These are phyloP conservation scores for Napeogenes inachia DNA, from an alignment of 2,888 invertebrate genomes.

Conservation along the genomic window DNA sequence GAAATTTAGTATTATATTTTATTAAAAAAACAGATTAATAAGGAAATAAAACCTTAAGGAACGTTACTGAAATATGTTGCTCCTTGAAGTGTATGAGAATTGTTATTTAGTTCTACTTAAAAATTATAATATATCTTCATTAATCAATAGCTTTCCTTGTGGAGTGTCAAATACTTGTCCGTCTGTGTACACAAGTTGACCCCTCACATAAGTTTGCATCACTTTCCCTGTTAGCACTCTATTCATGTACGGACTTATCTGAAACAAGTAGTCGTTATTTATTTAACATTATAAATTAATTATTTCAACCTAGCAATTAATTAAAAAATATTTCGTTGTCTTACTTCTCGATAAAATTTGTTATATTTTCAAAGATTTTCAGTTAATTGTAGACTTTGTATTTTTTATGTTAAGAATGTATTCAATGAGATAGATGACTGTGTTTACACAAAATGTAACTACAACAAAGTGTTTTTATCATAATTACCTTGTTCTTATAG, in stretches of 20 bases:
- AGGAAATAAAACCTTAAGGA: too few relatives aligned
- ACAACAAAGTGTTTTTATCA: neutral
- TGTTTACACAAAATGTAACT: neutral
- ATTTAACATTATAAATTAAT: neutral
- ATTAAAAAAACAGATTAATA: too few relatives aligned
- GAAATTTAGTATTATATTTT: too few relatives aligned
- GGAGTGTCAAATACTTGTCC: constrained; percentile 57
- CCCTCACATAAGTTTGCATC: constrained; percentile 80
- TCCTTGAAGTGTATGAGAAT: neutral
- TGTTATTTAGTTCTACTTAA: constrained; percentile 13
- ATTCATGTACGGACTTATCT: constrained; percentile 83
- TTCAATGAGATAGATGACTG: neutral
- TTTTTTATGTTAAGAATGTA: too few relatives aligned
- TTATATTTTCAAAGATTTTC: too few relatives aligned
- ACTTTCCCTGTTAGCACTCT: constrained; percentile 79
- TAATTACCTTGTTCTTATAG: constrained; percentile 81
- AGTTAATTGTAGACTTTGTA: too few relatives aligned
- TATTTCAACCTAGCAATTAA: neutral
- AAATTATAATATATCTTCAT: constrained; percentile 19
- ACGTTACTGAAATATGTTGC: too few relatives aligned
- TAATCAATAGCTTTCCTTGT: constrained; percentile 65
- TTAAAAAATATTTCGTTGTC: too few relatives aligned
- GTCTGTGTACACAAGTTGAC: constrained; percentile 77
- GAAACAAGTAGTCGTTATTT: constrained; percentile 21
- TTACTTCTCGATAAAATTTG: too few relatives aligned